A percentile compares a stretch with the other conserved stretches of the same genome.
Evolutionary conservation across 53 echinoderm and acorn worm genomes (phyloP).

Genomic region (Henricia sp.): DNA sequence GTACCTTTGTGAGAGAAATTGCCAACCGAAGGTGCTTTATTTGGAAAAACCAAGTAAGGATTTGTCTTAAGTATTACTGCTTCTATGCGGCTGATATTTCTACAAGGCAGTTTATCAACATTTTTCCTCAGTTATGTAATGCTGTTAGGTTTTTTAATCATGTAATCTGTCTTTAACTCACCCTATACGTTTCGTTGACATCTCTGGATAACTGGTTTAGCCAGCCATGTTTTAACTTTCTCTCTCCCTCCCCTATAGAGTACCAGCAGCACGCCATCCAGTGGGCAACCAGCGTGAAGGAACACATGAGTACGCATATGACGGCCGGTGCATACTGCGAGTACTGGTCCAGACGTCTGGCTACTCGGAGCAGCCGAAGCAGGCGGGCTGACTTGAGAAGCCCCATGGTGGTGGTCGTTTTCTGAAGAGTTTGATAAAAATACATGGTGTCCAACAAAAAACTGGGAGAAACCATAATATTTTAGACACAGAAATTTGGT

Average conservation of each 20-base stretch:
- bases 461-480: too few species aligned
- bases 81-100: too few species aligned
- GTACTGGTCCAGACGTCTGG: conserved; percentile 89
- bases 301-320: conserved; percentile 89
- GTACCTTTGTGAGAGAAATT: too few species aligned
- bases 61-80: too few species aligned
- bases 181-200: conserved; percentile 79
- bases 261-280: conserved; percentile 99
- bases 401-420: conserved; percentile 95
- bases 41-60: too few species aligned
- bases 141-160: too few species aligned
- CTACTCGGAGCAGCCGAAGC: conserved; percentile 88
- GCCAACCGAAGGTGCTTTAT: too few species aligned
- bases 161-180: too few species aligned
- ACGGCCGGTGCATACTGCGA: conserved; percentile 99
- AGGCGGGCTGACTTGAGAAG: conserved; percentile 94
- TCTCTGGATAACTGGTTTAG: conserved; percentile 77
- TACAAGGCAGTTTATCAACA: too few species aligned
- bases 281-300: conserved; percentile 90
- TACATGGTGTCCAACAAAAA: too few species aligned
- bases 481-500: too few species aligned
- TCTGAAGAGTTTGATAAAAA: conserved; percentile 64
- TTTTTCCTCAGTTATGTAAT: too few species aligned
- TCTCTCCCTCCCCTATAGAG: conserved; percentile 91
- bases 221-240: conserved; percentile 77